Percentiles rank a stretch among this genome's conserved stretches.
These are phyloP conservation scores for Ctenomys sociabilis DNA, from an alignment of 2,113 vertebrate species.

Conservation along the genomic window DNA sequence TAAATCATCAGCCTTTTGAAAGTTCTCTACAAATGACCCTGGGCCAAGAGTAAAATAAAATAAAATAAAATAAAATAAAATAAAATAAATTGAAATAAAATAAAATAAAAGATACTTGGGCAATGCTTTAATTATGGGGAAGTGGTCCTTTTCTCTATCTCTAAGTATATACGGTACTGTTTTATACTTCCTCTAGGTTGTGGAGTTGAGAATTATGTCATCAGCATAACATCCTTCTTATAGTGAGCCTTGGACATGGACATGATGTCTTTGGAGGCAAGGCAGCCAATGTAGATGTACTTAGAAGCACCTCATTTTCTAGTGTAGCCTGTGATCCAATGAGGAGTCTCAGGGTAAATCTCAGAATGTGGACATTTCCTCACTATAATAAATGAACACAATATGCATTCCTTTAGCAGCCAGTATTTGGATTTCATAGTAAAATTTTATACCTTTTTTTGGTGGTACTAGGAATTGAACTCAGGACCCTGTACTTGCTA, in stretches of 20 bases:
- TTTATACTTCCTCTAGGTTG: neutral
- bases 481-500: too few species aligned
- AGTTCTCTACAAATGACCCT: constrained; percentile 5
- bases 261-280: neutral
- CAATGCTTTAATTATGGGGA: neutral
- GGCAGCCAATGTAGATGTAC: neutral
- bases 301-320: neutral
- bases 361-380: neutral
- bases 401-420: neutral
- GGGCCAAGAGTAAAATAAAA: too few species aligned
- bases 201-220: neutral
- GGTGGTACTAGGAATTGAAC: too few species aligned
- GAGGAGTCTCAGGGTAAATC: neutral
- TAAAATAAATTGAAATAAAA: too few species aligned
- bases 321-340: neutral
- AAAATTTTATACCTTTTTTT: too few species aligned
- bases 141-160: neutral
- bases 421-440: neutral
- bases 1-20: neutral
- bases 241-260: neutral
- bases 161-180: neutral
- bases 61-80: too few species aligned
- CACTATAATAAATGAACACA: neutral
- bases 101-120: neutral
- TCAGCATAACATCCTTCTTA: neutral